These are phyloP conservation scores for Heliconius melpomene DNA, from an alignment of 1,140 invertebrate genomes.

Conservation along the genomic window DNA sequence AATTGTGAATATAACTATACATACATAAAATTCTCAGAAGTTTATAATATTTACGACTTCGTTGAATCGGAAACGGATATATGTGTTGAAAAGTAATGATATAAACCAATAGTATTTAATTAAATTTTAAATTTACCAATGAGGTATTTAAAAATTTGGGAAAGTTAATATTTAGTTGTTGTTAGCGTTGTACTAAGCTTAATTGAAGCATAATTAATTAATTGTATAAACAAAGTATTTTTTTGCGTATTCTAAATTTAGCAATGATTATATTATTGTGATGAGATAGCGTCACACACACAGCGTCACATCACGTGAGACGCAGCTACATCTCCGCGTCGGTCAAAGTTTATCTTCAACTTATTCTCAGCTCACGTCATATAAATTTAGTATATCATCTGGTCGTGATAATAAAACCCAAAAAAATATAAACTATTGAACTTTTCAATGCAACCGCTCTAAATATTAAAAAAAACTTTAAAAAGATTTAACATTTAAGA, in stretches of 20 bases:
- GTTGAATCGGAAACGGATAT: neutral
- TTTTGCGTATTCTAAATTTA: constrained; percentile 27
- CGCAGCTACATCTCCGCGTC: constrained; percentile 12
- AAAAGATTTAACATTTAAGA: too few species aligned
- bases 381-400: constrained; percentile 30
- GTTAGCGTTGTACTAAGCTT: too few species aligned
- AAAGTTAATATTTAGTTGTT: too few species aligned
- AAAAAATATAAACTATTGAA: constrained; percentile 4
- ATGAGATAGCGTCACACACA: constrained; percentile 29
- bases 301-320: constrained; percentile 32
- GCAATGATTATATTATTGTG: constrained; percentile 10
- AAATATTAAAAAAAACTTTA: too few species aligned
- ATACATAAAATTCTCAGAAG: neutral
- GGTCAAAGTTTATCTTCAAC: constrained; percentile 37
- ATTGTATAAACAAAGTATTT: too few species aligned
- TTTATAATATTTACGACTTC: neutral
- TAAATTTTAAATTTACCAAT: too few species aligned
- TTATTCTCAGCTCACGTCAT: constrained; percentile 31
- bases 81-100: neutral
- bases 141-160: too few species aligned
- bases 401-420: constrained; percentile 5
- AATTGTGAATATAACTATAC: neutral
- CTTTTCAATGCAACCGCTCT: too few species aligned
- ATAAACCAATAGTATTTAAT: neutral
- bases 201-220: neutral